Percentiles rank a stretch among this genome's conserved stretches.
Conservation (phyloP, 37 sponge, comb jelly and placozoan species). For the Bolinopsis microptera region DNA sequence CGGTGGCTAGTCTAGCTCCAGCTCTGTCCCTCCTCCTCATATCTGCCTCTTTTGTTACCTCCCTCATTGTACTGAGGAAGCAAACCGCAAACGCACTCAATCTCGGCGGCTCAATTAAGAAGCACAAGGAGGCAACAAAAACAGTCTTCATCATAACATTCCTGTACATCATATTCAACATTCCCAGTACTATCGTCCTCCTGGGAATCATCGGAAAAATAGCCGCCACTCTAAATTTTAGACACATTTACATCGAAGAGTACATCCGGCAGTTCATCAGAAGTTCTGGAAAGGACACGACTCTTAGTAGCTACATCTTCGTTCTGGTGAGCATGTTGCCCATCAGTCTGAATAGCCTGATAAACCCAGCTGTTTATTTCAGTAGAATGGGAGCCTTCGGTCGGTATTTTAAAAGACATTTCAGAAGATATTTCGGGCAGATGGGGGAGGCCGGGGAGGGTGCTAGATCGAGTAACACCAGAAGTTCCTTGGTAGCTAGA, state of each 20-base stretch:
- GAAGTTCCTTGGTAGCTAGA: too few relatives aligned
- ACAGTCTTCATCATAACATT: conserved; percentile 12
- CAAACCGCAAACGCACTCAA: neutral
- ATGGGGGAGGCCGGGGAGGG: too few relatives aligned
- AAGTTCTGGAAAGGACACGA: neutral
- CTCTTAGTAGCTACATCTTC: neutral
- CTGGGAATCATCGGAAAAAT: neutral
- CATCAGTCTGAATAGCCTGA: neutral
- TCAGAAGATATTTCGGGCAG: neutral
- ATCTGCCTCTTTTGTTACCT: neutral
- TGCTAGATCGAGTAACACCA: too few relatives aligned
- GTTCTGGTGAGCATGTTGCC: neutral
- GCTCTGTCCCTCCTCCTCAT: neutral
- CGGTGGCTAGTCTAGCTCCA: neutral
- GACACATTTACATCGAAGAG: neutral
- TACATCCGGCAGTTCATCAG: neutral
- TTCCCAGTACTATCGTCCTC: conserved; percentile 25
- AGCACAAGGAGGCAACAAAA: neutral
- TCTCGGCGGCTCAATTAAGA: neutral
- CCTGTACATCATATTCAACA: neutral
- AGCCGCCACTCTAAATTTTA: neutral
- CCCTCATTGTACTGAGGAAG: neutral
- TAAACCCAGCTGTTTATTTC: neutral
- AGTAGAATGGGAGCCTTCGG: neutral
- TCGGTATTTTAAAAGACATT: neutral